Conservation (phyloP, 2,113 vertebrate genomes). For the Tichodroma muraria region DNA sequence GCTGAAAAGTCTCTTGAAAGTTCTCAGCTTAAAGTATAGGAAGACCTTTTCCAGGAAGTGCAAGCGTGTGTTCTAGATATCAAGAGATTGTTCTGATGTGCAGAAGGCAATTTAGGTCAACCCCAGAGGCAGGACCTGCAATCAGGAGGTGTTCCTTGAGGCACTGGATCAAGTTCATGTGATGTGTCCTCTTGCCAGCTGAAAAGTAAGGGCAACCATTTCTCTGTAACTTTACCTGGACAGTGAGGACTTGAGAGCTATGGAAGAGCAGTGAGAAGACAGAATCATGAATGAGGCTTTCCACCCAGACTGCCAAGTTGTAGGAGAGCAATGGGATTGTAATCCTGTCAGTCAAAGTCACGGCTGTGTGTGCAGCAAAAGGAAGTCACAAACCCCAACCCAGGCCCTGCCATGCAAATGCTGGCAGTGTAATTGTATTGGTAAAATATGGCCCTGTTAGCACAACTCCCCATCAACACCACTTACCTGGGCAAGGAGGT, state of each 20-base stretch:
- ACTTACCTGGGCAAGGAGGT: background rate
- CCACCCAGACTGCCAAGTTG: rapidly evolving
- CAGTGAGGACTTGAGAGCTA: background rate
- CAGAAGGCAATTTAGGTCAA: background rate
- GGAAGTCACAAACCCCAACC: background rate
- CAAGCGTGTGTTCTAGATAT: background rate
- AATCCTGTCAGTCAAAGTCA: background rate
- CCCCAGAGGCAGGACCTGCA: background rate
- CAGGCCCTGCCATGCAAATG: background rate
- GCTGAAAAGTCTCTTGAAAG: background rate
- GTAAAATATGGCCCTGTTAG: background rate
- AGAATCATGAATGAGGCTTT: background rate
- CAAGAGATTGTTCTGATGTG: background rate
- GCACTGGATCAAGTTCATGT: background rate
- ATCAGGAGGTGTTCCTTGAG: background rate
- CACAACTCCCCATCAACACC: background rate
- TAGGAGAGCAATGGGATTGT: rapidly evolving
- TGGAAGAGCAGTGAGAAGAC: background rate
- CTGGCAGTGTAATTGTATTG: background rate
- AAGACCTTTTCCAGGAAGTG: background rate
- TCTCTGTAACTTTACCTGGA: background rate
- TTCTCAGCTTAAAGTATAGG: background rate
- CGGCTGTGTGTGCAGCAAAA: background rate
- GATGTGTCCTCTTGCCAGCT: background rate
- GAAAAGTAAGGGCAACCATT: background rate